A percentile compares a stretch with the other conserved stretches of the same genome.
phyloP scores from a whole-genome alignment of 2,888 invertebrate genomes.

The Blomia tropicalis region DNA sequence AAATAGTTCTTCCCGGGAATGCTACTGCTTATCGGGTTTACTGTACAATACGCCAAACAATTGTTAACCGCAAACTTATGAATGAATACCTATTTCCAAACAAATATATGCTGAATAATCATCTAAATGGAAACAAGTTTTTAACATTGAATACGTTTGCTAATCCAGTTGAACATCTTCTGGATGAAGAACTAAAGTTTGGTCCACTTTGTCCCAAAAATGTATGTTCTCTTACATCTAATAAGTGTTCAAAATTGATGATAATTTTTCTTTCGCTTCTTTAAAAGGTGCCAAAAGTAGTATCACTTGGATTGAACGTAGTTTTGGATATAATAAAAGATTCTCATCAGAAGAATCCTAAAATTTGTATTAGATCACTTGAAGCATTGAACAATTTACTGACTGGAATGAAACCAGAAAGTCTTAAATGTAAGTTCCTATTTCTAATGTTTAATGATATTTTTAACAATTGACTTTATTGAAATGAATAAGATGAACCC shows the following conservation, averaged over 20 bases:
- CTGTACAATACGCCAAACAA: neutral
- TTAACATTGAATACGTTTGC: neutral
- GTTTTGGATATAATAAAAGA: slow-evolving; percentile 81
- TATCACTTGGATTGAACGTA: slow-evolving; percentile 44
- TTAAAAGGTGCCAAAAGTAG: slow-evolving; percentile 30
- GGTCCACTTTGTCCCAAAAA: neutral
- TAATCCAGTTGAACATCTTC: neutral
- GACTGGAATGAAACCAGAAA: slow-evolving; percentile 74
- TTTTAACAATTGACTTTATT: neutral
- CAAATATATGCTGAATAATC: no score
- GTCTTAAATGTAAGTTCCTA: slow-evolving; percentile 44
- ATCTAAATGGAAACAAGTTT: neutral
- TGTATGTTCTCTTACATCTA: neutral
- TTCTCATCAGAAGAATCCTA: slow-evolving; percentile 61
- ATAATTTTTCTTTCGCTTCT: neutral
- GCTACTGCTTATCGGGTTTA: neutral
- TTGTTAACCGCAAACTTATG: neutral
- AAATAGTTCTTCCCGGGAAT: neutral
- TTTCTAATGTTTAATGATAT: neutral
- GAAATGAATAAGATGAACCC: slow-evolving; percentile 46
- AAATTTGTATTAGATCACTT: slow-evolving; percentile 71
- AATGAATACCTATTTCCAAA: neutral
- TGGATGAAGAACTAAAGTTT: neutral
- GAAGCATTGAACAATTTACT: slow-evolving; percentile 73
- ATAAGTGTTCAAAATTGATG: no score